Evolutionary conservation across 2,797 vertebrate species (phyloP).

Genomic region (Erpetoichthys calabaricus): DNA sequence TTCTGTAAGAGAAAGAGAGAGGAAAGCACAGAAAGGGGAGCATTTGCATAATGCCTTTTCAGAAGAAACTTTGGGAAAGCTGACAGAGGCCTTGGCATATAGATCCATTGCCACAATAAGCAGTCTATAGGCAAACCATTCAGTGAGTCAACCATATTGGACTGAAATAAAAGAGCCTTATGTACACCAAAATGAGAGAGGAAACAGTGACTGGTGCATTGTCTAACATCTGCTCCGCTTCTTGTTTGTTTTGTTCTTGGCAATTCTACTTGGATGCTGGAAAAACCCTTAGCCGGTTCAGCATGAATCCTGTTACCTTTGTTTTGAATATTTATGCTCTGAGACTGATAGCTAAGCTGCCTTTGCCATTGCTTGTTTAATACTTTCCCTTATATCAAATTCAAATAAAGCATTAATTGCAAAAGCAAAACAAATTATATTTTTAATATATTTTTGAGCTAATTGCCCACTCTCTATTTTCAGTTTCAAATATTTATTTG

Average conservation of each 20-base stretch:
- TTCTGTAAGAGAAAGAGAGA: slow-evolving; percentile 47
- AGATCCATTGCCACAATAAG: slow-evolving; percentile 69
- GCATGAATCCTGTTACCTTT: slow-evolving; percentile 66
- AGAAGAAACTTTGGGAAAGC: slow-evolving; percentile 83
- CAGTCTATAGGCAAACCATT: slow-evolving; percentile 71
- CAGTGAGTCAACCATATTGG: slow-evolving; percentile 75
- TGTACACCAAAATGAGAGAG: slow-evolving; percentile 69
- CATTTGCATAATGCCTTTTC: slow-evolving; percentile 99
- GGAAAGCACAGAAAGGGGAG: slow-evolving; percentile 36
- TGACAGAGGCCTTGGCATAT: slow-evolving; percentile 80
- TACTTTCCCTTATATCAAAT: slow-evolving; percentile 49
- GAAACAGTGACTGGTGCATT: slow-evolving; percentile 61
- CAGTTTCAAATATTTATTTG: no score
- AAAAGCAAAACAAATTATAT: slow-evolving; percentile 15
- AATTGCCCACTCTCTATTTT: no score
- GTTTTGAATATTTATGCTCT: slow-evolving; percentile 74
- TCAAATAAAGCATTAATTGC: slow-evolving; percentile 63
- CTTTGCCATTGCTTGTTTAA: slow-evolving; percentile 47
- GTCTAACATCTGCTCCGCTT: slow-evolving; percentile 74
- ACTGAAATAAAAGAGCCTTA: slow-evolving; percentile 61
- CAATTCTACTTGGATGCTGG: slow-evolving; percentile 65
- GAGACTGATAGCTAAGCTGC: slow-evolving; percentile 60
- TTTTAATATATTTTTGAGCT: no score
- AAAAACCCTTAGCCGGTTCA: slow-evolving; percentile 64
- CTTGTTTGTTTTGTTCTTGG: slow-evolving; percentile 68